Base-by-base conservation (phyloP, 1,140 invertebrate species). In the Nephila pilipes region DNA sequence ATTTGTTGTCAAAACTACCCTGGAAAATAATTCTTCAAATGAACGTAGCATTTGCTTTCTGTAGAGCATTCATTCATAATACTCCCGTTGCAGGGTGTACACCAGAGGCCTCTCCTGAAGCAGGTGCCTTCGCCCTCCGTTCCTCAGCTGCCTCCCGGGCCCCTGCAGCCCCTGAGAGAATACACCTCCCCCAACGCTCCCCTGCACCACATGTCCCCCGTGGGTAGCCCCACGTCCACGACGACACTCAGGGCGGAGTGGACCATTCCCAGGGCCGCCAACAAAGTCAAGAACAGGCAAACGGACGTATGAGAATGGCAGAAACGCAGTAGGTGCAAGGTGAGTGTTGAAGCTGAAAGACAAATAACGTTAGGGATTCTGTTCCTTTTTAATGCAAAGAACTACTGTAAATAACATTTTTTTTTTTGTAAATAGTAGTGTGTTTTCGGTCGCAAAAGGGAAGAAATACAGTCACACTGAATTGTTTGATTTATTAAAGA, bases 121-220 rank as follows among this genome's bases (percentile, higher is more conserved):
- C 91, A 92, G 91, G 91, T 92, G 91, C 91, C 91, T 92, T 92
- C 91, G 2, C 91, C 91, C 36, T 92, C 91, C n/a, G 91, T 92
- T 92, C 91, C 91, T 92, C 91, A 92, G 91, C 85, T 92, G 63
- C 91, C 91, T 20, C 54, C 91, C 18, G 81, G 80, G 18, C 91
- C 63, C 22, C 58, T 85, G 22, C 91, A 92, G 54, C 91, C 91
- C 36, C 16, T 92, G 29, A 18, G 83, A 14, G 91, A 92, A 65
- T 92, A 87, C 54, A 92, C 90, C n/a, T 92, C 90, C 6, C 90
- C 90, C 29, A 57, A 85, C 60, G 75, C 58, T 18, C 91, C 91
- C 2, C 58, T 85, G 36, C 69, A 81, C 10, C 85, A 58, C 46
- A 38, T 87, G 10, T 79, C 63, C 18, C 91, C 91, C 0, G 81